A percentile compares a stretch with the other conserved stretches of the same genome.
These are phyloP conservation scores for Brevimyrus niger DNA, from an alignment of 2,113 vertebrate genomes.

Conservation along the genomic window DNA sequence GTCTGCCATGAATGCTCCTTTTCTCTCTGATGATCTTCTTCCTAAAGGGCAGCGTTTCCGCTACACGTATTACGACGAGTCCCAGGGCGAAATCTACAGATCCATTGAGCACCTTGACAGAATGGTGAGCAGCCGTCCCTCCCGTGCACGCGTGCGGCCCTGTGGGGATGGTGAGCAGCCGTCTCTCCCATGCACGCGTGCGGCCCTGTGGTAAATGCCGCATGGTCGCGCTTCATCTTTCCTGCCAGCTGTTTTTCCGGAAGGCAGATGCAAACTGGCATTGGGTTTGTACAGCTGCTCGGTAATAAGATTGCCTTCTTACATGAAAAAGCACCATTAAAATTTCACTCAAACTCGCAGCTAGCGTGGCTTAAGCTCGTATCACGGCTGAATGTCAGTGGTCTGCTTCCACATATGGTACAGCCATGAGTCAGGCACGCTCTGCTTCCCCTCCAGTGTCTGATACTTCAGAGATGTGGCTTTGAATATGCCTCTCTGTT, in stretches of 20 bases:
- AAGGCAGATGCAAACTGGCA: background rate
- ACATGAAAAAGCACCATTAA: background rate
- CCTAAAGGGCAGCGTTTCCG: conserved; percentile 89
- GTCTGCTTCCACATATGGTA: background rate
- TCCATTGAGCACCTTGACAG: conserved; percentile 99
- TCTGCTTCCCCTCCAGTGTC: background rate
- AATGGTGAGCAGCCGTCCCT: conserved; percentile 73
- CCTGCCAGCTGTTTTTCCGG: background rate
- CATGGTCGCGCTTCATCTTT: background rate
- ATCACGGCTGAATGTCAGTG: background rate
- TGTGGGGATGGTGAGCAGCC: conserved; percentile 72
- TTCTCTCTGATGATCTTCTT: conserved; percentile 5
- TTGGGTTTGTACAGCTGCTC: background rate
- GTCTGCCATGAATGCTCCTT: background rate
- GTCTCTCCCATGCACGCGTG: background rate
- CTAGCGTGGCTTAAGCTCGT: background rate
- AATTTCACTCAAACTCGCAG: background rate
- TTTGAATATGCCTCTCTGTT: background rate
- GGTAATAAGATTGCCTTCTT: background rate
- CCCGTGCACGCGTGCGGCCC: background rate
- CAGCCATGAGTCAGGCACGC: background rate
- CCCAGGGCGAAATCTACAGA: conserved; percentile 98
- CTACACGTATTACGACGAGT: conserved; percentile 98
- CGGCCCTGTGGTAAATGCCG: background rate
- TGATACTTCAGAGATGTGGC: background rate